Base-by-base conservation (phyloP, 2,888 invertebrate genomes). In the Dicranocentrus wangi region DNA sequence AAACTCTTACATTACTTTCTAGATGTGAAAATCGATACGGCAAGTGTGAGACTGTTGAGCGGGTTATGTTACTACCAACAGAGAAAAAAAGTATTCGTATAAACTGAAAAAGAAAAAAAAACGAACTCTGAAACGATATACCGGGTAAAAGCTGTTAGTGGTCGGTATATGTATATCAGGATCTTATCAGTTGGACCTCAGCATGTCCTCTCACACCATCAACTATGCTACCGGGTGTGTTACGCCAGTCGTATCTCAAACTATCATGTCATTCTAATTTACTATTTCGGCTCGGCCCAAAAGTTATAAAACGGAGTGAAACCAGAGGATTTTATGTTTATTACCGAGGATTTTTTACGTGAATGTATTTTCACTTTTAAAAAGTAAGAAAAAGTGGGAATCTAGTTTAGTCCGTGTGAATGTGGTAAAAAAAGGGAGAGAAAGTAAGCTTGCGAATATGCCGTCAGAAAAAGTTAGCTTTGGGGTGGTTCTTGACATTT, bases 181-280 rank as follows among this genome's bases (percentile, higher is more conserved):
- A 73, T 81, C 81, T 81, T 81, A 81, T 81, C 81, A 53, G 73
- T 63, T 27, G 63, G 25, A 51, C 42, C 75, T 81, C 80, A 75
- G 63, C 53, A 23, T 55, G 55, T 55, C 15, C 55, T 80, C 43
- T 81, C 73, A 60, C 69, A 65, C 71, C 55, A 66, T 65, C 63
- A 58, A 51, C 15, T 55, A 28, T 13, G 28, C 43, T 8, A 58
- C 27, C n/a, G 19, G 13, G 25, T 25, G 66, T 66, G 7, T 1
- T 53, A 23, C 69, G 23, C 65, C 32, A 76, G 47, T 55, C 63
- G 75, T 75, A 76, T 81, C 81, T 81, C 69, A 71, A n/a, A 81
- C 76, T 76, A 75, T 79, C 75, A 71, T 82, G 82, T 75, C 78
- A 75, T 76, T 82, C 82, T 82, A 82, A 82, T 82, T 82, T 82